These are phyloP conservation scores for Drosophila paulistorum DNA, from an alignment of 1,140 invertebrate genomes.

Conservation along the genomic window DNA sequence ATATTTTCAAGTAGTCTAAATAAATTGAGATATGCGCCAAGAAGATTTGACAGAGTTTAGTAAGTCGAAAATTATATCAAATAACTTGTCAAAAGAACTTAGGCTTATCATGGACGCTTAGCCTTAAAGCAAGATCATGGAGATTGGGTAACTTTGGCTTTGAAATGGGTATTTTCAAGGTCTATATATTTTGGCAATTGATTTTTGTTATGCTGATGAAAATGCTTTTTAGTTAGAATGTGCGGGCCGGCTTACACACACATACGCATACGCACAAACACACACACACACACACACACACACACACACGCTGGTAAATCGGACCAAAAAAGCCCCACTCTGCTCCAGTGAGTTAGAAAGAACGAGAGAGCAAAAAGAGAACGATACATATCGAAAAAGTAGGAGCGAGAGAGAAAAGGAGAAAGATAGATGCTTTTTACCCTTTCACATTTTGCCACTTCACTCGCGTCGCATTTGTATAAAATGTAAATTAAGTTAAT, in stretches of 20 bases:
- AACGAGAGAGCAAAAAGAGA: neutral
- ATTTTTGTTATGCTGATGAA: slow-evolving; percentile 1
- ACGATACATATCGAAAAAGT: neutral
- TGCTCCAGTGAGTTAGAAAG: neutral
- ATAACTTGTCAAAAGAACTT: no score
- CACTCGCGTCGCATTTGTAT: slow-evolving; percentile 70
- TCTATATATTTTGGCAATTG: neutral
- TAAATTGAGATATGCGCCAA: no score
- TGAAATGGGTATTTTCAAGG: neutral
- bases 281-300: neutral
- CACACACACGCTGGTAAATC: neutral
- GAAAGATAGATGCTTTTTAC: slow-evolving; percentile 38
- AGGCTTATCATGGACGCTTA: no score
- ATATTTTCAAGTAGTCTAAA: no score
- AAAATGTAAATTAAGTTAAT: slow-evolving; percentile 79
- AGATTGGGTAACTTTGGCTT: no score
- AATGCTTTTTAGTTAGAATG: slow-evolving; percentile 18
- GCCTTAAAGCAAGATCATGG: no score
- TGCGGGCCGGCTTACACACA: neutral
- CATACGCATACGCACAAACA: neutral
- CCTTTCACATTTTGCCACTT: slow-evolving; percentile 54
- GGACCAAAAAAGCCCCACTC: slow-evolving; percentile 12
- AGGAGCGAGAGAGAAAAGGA: neutral
- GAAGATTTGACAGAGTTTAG: no score
- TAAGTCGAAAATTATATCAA: no score